Base-by-base conservation (phyloP, 2,888 invertebrate genomes). In the Rosalia funebris region DNA sequence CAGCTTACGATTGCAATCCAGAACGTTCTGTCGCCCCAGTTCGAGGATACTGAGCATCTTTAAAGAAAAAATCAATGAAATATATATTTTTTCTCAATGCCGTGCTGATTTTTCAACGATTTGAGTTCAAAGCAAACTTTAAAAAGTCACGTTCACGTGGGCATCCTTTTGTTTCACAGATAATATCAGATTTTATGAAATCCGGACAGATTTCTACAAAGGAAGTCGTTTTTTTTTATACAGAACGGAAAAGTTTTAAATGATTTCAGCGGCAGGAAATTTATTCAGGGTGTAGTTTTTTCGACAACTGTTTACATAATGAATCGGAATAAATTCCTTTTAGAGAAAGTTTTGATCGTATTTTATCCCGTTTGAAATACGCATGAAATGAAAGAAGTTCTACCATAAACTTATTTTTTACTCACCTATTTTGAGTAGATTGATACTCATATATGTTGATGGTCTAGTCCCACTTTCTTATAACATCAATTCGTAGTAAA, bases 181-280 rank as follows among this genome's bases (percentile, higher is more conserved):
- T 48, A 48, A 48, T 50, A 50, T 50, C 39, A 14, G 50, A 50
- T 50, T 37, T 25, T 50, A 31, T 50, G 20, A 50, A 50, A 50
- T 34, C 25, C 20, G 50, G 39, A 36, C 11, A 37, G n/a, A n/a
- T 36, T 31, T 37, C 37, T 31, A 39, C 50, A 31, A 39, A 39
- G 11, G 36, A 37, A n/a, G 10, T n/a, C 34, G 48, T 37, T 50
- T 50, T 50, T 50, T 50, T 50, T n/a, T 10, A 15, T 17, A 50
- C 20, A 9, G 25, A 17, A 32, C 10, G 7, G 20, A 16, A 19
- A 4, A 36, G 4, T 4, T 19, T 36, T 36, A 37, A 19, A 48
- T 37, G 4, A 34, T n/a, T 34, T 34, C 15, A 12, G 9, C 31
- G 11, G 12, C 9, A 10, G 7, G 9, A 15, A 15, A 15, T 41